phyloP scores from a whole-genome alignment of 2,797 vertebrate species.

The Melopsittacus undulatus region DNA sequence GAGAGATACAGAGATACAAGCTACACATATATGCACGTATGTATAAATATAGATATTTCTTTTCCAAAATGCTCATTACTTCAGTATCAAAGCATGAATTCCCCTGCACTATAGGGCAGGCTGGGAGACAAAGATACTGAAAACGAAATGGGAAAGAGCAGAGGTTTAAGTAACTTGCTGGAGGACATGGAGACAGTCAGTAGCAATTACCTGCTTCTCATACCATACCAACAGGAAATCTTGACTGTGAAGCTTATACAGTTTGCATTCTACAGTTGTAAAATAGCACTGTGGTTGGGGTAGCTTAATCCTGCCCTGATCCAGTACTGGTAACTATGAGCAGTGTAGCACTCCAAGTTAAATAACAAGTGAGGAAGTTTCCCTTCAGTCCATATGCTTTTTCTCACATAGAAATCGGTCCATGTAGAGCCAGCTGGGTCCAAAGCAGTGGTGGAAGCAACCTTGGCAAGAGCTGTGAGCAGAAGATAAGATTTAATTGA shows the following conservation, averaged over 20 bases:
- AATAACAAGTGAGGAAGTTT: neutral
- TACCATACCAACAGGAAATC: neutral
- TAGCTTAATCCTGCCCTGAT: neutral
- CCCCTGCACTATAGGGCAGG: neutral
- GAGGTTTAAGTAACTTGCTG: neutral
- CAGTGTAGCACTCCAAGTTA: neutral
- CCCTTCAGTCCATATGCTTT: neutral
- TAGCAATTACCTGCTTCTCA: neutral
- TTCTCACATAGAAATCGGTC: neutral
- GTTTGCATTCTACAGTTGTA: neutral
- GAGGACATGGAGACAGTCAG: neutral
- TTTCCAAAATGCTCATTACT: neutral
- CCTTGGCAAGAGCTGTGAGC: neutral
- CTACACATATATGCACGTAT: neutral
- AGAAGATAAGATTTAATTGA: constrained; percentile 37
- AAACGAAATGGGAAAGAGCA: neutral
- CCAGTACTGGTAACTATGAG: neutral
- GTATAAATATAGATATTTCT: neutral
- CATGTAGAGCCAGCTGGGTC: neutral
- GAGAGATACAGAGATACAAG: neutral
- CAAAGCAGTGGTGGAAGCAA: neutral
- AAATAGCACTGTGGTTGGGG: neutral
- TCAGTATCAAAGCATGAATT: neutral
- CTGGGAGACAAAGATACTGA: neutral
- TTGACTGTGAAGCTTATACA: neutral